These are phyloP conservation scores for Colinus virginianus DNA, from an alignment of 2,113 vertebrate genomes.

Conservation along the genomic window DNA sequence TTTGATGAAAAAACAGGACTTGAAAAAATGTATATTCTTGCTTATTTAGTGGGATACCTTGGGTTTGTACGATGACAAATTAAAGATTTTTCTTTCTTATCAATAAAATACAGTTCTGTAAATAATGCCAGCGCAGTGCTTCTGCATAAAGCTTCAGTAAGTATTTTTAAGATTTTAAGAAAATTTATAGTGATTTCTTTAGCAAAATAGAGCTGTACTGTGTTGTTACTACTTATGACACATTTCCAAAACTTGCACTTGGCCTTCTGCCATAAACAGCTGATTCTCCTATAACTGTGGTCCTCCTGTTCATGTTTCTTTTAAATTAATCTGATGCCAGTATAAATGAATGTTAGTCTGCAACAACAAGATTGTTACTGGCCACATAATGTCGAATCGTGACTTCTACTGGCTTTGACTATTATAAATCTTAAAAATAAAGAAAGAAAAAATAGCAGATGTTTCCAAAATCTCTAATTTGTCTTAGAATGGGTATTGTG, in stretches of 20 bases:
- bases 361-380: not conserved
- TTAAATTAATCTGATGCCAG: not conserved
- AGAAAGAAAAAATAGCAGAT: not conserved
- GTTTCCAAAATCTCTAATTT: not conserved
- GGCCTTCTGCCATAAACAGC: fast-evolving
- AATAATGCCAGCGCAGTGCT: not conserved
- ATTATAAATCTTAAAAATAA: not conserved
- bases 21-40: not conserved
- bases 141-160: not conserved
- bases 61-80: not conserved
- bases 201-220: not conserved
- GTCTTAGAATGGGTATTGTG: not conserved
- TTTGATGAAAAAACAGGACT: not conserved
- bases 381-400: not conserved
- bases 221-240: not conserved
- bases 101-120: not conserved
- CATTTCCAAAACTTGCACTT: not conserved
- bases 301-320: not conserved
- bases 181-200: not conserved
- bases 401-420: not conserved
- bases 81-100: not conserved
- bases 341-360: not conserved
- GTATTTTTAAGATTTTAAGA: not conserved
- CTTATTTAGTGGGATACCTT: fast-evolving
- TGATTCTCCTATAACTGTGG: not conserved